Evolutionary conservation across 1,140 invertebrate species (phyloP).

Genomic region (Trigoniulus corallinus): DNA sequence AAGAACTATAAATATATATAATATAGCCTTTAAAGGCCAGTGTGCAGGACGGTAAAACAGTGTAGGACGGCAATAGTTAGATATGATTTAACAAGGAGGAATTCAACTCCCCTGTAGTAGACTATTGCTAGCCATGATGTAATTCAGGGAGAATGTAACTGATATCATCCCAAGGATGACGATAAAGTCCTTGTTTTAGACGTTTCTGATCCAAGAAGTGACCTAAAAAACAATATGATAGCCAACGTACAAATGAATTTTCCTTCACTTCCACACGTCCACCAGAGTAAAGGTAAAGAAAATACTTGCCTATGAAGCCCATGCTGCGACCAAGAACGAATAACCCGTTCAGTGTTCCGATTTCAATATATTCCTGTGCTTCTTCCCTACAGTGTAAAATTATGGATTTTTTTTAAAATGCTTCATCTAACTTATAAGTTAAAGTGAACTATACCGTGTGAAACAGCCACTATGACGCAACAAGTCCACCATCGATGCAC

Average conservation of each 20-base stretch:
- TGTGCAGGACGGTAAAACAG: no score
- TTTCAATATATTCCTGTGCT: slow-evolving; percentile 93
- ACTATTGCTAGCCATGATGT: slow-evolving; percentile 7
- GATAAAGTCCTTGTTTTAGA: slow-evolving; percentile 95
- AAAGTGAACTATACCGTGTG: slow-evolving; percentile 45
- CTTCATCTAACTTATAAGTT: neutral
- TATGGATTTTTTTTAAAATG: neutral
- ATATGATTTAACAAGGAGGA: no score
- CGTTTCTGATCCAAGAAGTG: slow-evolving; percentile 98
- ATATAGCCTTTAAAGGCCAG: no score
- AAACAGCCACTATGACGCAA: slow-evolving; percentile 81
- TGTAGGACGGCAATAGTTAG: no score
- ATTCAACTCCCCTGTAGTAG: no score
- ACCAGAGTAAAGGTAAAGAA: slow-evolving; percentile 1
- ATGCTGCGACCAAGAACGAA: slow-evolving; percentile 96
- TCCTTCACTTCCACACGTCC: no score
- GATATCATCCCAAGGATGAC: slow-evolving; percentile 99
- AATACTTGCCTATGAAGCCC: slow-evolving; percentile 77
- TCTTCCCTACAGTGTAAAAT: slow-evolving; percentile 55
- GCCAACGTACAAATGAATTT: neutral
- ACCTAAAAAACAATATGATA: slow-evolving; percentile 33
- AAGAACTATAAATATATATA: no score
- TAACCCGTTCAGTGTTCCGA: slow-evolving; percentile 93
- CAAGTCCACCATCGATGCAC: slow-evolving; percentile 92
- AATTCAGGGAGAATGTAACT: slow-evolving; percentile 83